Percentiles rank a stretch among this genome's conserved stretches.
phyloP scores from a whole-genome alignment of 92 coral and sea anemone genomes.

The Actinostola sp. region DNA sequence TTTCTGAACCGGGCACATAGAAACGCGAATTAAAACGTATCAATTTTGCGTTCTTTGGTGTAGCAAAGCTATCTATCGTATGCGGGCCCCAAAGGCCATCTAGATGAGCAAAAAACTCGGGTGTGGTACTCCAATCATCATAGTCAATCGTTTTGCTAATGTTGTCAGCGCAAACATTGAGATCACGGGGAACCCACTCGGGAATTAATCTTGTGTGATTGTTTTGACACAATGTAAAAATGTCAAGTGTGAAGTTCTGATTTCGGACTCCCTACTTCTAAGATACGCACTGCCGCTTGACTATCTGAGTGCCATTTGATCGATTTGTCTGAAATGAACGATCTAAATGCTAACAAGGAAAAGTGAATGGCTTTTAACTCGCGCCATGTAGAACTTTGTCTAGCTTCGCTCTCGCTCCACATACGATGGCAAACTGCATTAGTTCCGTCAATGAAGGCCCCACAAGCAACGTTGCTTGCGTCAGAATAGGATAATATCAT shows the following conservation, averaged over 20 bases:
- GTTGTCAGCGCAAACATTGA: conserved; percentile 19
- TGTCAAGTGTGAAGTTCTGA: conserved; percentile 14
- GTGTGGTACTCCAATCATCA: conserved; percentile 40
- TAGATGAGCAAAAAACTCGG: conserved; percentile 2
- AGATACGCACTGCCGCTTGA: conserved; percentile 24
- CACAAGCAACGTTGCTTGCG: conserved; percentile 36
- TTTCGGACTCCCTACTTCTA: conserved; percentile 35
- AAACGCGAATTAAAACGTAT: conserved; percentile 27
- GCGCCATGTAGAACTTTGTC: conserved; percentile 45
- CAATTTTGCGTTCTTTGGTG: conserved; percentile 13
- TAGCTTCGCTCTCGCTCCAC: conserved; percentile 31
- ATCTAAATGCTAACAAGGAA: conserved; percentile 12
- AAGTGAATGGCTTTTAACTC: conserved; percentile 41
- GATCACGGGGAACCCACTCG: conserved; percentile 21
- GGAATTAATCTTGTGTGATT: conserved; percentile 10
- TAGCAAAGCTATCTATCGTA: conserved; percentile 26
- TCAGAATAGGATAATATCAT: conserved; percentile 34
- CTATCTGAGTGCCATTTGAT: conserved; percentile 42
- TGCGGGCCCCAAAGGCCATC: conserved; percentile 39
- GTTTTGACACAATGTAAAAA: conserved; percentile 21
- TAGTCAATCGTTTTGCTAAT: conserved; percentile 30
- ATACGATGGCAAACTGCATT: conserved; percentile 18
- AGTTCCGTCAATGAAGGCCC: conserved; percentile 12
- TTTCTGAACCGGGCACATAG: conserved; percentile 28
- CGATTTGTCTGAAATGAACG: not conserved